Conservation (phyloP, 2,113 vertebrate genomes). For the Osmerus mordax region DNA sequence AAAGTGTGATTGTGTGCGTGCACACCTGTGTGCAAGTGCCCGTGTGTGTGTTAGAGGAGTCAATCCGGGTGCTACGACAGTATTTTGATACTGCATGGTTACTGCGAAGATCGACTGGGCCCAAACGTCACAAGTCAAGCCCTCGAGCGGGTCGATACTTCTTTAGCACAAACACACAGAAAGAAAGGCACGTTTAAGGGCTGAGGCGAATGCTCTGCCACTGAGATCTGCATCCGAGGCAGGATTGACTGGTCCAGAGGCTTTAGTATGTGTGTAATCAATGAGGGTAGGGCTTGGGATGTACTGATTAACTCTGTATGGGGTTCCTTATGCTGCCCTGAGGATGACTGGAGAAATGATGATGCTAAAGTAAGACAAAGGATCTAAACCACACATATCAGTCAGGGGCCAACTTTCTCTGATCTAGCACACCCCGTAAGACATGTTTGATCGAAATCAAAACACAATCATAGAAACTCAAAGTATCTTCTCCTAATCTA, state of each 20-base stretch:
- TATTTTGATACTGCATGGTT: slow-evolving; percentile 46
- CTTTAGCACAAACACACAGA: slow-evolving; percentile 67
- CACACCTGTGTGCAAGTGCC: neutral
- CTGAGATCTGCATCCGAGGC: slow-evolving; percentile 60
- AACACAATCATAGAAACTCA: too few relatives aligned
- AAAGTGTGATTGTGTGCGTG: slow-evolving; percentile 22
- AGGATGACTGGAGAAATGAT: slow-evolving; percentile 22
- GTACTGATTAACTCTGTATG: slow-evolving; percentile 67
- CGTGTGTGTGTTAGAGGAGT: slow-evolving; percentile 1
- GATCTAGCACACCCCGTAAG: too few relatives aligned
- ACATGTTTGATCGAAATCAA: too few relatives aligned
- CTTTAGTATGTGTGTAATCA: slow-evolving; percentile 59
- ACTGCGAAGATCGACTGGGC: slow-evolving; percentile 54
- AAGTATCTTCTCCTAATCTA: too few relatives aligned
- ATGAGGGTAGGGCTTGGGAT: slow-evolving; percentile 64
- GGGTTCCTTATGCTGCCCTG: slow-evolving; percentile 56
- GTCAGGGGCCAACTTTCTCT: neutral
- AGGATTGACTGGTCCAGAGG: slow-evolving; percentile 47
- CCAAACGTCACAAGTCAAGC: slow-evolving; percentile 39
- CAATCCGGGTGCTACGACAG: slow-evolving; percentile 39
- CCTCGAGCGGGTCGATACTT: slow-evolving; percentile 59
- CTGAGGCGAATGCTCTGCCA: slow-evolving; percentile 53
- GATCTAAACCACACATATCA: slow-evolving; percentile 22
- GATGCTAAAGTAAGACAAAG: slow-evolving; percentile 10
- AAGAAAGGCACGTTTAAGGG: slow-evolving; percentile 63